Evolutionary conservation across 2,797 vertebrate species (phyloP).

Genomic region (Phyllotis vaccarum): DNA sequence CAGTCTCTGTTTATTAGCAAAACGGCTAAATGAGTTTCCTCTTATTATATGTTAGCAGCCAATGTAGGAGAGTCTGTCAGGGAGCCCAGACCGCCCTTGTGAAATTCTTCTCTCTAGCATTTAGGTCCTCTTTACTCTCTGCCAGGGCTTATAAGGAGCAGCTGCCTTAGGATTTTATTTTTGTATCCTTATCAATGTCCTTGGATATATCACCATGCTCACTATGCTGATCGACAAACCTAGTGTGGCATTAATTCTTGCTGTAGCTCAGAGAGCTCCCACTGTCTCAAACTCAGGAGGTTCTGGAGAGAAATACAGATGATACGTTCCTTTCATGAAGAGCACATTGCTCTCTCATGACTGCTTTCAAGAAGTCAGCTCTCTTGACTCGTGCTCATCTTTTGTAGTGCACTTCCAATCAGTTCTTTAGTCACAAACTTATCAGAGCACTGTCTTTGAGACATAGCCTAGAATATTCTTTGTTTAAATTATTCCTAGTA

Average conservation of each 20-base stretch:
- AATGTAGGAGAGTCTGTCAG: neutral
- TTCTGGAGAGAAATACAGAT: neutral
- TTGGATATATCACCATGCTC: neutral
- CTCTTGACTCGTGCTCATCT: neutral
- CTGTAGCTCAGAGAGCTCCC: constrained; percentile 4
- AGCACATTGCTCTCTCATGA: neutral
- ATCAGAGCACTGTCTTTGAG: constrained; percentile 3
- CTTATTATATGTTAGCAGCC: neutral
- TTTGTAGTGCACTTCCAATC: neutral
- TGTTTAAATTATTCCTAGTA: constrained; percentile 9
- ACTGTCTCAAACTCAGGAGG: neutral
- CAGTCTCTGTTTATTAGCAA: constrained; percentile 1
- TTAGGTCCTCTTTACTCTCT: neutral
- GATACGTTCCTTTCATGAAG: neutral
- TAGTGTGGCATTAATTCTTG: neutral
- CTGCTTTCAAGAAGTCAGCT: constrained; percentile 15
- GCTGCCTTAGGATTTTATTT: constrained; percentile 44
- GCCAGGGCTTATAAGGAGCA: neutral
- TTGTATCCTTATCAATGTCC: neutral
- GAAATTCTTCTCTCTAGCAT: constrained; percentile 12
- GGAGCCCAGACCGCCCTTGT: constrained; percentile 7
- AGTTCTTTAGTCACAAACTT: constrained; percentile 34
- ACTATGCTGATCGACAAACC: neutral
- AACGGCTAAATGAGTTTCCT: constrained; percentile 28
- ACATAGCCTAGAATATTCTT: constrained; percentile 19